Conservation (phyloP, 2,888 invertebrate genomes). For the Rhingia campestris region DNA sequence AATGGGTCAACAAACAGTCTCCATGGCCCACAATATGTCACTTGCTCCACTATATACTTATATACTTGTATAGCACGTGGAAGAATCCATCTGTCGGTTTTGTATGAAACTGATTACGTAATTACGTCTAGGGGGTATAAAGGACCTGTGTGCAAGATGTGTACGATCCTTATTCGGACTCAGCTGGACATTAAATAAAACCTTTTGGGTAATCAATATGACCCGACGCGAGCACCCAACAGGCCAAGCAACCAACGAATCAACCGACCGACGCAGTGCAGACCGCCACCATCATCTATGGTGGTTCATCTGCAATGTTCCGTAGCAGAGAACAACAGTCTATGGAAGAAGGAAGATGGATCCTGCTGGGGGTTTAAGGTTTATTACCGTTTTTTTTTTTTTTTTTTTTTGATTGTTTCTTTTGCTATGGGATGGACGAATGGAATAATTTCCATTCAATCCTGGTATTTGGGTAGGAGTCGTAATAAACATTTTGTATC, state of each 20-base stretch:
- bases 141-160: conserved; percentile 45
- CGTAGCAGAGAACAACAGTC: conserved; percentile 41
- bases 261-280: conserved; percentile 45
- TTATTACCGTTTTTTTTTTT: conserved; percentile 48
- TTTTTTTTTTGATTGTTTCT: conserved; percentile 13
- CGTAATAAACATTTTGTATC: conserved; percentile 71
- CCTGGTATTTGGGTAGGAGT: conserved; percentile 58
- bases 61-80: conserved; percentile 1
- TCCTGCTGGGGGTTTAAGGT: conserved; percentile 29
- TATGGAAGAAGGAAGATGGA: conserved; percentile 9
- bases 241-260: conserved; percentile 42
- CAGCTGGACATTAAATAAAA: conserved; percentile 71
- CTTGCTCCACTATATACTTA: not conserved
- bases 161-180: conserved; percentile 53
- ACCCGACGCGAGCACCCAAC: conserved; percentile 44
- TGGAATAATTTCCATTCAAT: conserved; percentile 67
- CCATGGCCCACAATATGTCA: conserved; percentile 32
- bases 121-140: conserved; percentile 58
- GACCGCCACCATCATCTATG: conserved; percentile 35
- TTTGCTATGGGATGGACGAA: conserved; percentile 42
- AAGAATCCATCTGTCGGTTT: conserved; percentile 40
- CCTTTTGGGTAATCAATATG: conserved; percentile 70
- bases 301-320: conserved; percentile 64
- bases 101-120: conserved; percentile 64
- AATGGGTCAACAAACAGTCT: conserved; percentile 36